Conservation (phyloP, 2,113 vertebrate genomes). For the Triplophysa dalaica region DNA sequence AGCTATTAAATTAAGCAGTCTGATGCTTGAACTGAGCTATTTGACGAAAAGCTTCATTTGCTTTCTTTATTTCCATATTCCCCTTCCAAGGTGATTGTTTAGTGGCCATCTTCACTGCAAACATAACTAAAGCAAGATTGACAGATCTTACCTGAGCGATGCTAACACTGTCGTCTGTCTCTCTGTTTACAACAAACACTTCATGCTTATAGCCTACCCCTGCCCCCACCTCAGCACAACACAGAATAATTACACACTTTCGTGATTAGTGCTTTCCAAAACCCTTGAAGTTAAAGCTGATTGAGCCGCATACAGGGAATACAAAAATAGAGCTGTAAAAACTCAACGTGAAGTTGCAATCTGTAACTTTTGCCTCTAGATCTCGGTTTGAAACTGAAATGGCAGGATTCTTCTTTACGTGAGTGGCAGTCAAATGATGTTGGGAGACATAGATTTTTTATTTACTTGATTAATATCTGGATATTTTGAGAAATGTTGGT, state of each 20-base stretch:
- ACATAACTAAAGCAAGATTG: constrained; percentile 26
- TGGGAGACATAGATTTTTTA: too few relatives aligned
- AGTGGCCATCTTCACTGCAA: constrained; percentile 8
- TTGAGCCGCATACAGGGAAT: background rate
- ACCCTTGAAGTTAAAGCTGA: background rate
- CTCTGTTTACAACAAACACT: background rate
- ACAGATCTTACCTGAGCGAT: background rate
- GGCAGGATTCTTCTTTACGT: too few relatives aligned
- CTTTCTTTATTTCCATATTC: constrained; percentile 29
- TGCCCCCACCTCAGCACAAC: background rate
- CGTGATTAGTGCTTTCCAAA: background rate
- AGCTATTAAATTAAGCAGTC: constrained; percentile 52
- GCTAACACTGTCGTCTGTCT: background rate
- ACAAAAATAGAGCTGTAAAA: background rate
- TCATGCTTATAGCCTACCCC: background rate
- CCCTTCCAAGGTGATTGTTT: constrained; percentile 16
- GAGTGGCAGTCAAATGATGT: too few relatives aligned
- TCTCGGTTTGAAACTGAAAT: too few relatives aligned
- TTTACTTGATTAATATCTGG: too few relatives aligned
- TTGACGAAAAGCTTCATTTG: constrained; percentile 42
- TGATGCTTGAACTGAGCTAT: constrained; percentile 49
- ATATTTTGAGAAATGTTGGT: too few relatives aligned
- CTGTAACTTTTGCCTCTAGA: too few relatives aligned
- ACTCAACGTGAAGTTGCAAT: too few relatives aligned
- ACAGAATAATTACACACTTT: constrained; percentile 2